Conservation (phyloP, 2,113 vertebrate genomes). For the Sylvia atricapilla region DNA sequence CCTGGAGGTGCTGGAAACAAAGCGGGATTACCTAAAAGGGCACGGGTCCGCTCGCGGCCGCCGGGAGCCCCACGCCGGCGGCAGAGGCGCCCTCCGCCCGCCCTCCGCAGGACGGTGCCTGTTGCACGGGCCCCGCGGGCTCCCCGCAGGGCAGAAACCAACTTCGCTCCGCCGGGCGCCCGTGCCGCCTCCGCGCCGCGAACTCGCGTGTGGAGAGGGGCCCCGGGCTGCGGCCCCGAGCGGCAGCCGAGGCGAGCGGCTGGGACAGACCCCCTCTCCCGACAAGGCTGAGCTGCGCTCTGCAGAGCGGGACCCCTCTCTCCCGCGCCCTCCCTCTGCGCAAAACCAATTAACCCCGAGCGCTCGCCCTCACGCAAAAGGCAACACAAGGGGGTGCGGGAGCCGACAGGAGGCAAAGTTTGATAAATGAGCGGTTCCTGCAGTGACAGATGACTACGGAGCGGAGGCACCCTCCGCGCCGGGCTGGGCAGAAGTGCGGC, state of each 20-base stretch:
- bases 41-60: not conserved
- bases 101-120: not conserved
- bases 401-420: conserved; percentile 63
- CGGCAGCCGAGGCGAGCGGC: not conserved
- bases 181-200: not conserved
- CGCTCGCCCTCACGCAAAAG: not conserved
- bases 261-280: not conserved
- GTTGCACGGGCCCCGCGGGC: conserved; percentile 24
- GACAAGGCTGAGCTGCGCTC: not conserved
- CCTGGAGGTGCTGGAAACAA: not conserved
- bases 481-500: not conserved
- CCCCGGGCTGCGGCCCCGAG: not conserved
- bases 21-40: not conserved
- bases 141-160: conserved; percentile 1
- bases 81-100: not conserved
- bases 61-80: not conserved
- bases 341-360: not conserved
- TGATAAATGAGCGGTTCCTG: conserved; percentile 29
- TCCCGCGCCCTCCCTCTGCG: not conserved
- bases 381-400: not conserved
- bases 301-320: not conserved
- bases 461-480: not conserved
- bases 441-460: not conserved
- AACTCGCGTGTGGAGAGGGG: not conserved
- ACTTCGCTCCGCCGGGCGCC: not conserved